Conservation (phyloP, 92 coral and sea anemone species). For the Palythoa grandis region DNA sequence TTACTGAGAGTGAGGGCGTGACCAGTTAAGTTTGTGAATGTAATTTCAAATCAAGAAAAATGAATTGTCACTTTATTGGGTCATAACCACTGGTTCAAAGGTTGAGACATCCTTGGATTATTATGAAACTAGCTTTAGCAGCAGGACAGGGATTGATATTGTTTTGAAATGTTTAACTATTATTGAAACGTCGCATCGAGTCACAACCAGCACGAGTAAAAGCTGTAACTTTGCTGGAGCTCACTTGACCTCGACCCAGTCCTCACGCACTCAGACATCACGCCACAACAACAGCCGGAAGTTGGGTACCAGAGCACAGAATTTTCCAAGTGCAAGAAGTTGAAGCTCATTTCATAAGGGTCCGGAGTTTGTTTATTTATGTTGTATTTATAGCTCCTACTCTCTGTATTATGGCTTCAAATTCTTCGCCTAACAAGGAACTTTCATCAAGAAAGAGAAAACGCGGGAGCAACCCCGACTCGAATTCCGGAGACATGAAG, state of each 20-base stretch:
- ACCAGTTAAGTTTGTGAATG: too few relatives aligned
- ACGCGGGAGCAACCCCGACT: constrained; percentile 7
- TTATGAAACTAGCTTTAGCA: too few relatives aligned
- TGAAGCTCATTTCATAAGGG: not conserved
- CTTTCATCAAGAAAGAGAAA: constrained; percentile 35
- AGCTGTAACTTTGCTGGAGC: too few relatives aligned
- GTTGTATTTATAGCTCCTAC: constrained; percentile 8
- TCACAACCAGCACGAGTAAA: too few relatives aligned
- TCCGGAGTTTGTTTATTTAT: constrained; percentile 12
- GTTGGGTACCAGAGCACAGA: constrained; percentile 23
- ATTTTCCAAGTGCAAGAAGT: not conserved
- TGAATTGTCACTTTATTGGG: too few relatives aligned
- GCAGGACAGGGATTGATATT: too few relatives aligned
- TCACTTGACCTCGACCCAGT: constrained; percentile 23
- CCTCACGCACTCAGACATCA: constrained; percentile 13
- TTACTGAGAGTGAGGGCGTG: too few relatives aligned
- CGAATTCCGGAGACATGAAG: constrained; percentile 25
- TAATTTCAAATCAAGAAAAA: too few relatives aligned
- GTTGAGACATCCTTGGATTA: too few relatives aligned
- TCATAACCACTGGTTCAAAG: too few relatives aligned
- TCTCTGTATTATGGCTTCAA: constrained; percentile 3
- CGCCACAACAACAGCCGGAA: constrained; percentile 42
- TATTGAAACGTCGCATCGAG: too few relatives aligned
- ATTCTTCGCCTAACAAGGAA: constrained; percentile 34
- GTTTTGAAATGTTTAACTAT: too few relatives aligned